A percentile compares a stretch with the other conserved stretches of the same genome.
phyloP scores from a whole-genome alignment of 1,140 invertebrate species.

The Leptinotarsa undecemlineata region DNA sequence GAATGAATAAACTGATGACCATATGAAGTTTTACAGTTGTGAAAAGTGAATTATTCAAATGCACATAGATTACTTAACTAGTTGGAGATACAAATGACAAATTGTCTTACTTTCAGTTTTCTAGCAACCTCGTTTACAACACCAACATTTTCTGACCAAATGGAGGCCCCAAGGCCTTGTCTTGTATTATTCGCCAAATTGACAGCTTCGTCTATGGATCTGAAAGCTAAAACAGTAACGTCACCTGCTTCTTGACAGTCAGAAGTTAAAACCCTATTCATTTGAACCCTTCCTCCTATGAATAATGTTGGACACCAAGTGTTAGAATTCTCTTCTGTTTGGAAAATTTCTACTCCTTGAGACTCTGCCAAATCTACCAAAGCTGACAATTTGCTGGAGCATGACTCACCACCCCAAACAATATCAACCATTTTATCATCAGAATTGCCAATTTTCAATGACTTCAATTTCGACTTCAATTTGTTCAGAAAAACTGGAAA shows the following conservation, averaged over 20 bases:
- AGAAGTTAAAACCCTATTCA: constrained; percentile 51
- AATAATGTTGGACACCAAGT: constrained; percentile 37
- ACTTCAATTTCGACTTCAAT: constrained; percentile 55
- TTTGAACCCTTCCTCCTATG: constrained; percentile 42
- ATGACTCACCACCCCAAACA: not conserved
- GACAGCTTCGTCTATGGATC: constrained; percentile 65
- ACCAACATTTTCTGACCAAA: constrained; percentile 65
- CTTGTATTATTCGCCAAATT: constrained; percentile 61
- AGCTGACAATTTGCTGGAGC: constrained; percentile 24
- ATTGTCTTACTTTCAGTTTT: constrained; percentile 52
- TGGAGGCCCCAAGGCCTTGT: constrained; percentile 59
- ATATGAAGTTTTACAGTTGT: not conserved
- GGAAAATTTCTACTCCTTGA: constrained; percentile 44
- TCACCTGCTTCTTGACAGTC: constrained; percentile 50
- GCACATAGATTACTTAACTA: not conserved
- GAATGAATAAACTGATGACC: too few relatives aligned
- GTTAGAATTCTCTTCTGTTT: constrained; percentile 16
- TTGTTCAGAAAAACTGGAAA: constrained; percentile 58
- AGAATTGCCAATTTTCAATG: constrained; percentile 57
- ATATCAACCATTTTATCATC: constrained; percentile 53
- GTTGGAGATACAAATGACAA: not conserved
- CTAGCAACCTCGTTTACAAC: constrained; percentile 61
- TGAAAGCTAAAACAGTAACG: constrained; percentile 60
- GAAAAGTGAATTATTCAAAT: not conserved
- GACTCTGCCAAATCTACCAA: constrained; percentile 32